phyloP scores from a whole-genome alignment of 2,888 invertebrate genomes.

The Agrochola circellaris region DNA sequence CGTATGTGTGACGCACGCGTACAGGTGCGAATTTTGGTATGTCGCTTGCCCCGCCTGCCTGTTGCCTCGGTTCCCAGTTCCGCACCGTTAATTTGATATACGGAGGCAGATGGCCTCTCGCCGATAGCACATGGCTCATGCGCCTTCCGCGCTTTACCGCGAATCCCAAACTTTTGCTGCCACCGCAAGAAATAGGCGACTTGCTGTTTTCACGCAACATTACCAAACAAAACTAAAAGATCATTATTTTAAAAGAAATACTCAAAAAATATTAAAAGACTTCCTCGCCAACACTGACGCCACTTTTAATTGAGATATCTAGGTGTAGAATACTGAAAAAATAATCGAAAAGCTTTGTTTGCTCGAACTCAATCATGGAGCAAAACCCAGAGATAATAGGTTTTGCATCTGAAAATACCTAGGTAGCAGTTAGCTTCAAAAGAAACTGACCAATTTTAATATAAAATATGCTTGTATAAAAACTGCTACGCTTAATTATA shows the following conservation, averaged over 20 bases:
- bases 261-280: constrained; percentile 8
- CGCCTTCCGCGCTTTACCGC: constrained; percentile 69
- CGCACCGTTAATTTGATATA: constrained; percentile 85
- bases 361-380: constrained; percentile 33
- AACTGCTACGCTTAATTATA: constrained; percentile 54
- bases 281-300: constrained; percentile 3
- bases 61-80: constrained; percentile 74
- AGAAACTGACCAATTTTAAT: constrained; percentile 44
- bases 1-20: constrained; percentile 62
- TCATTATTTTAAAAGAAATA: not conserved
- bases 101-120: constrained; percentile 81
- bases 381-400: constrained; percentile 38
- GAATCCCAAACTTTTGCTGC: constrained; percentile 62
- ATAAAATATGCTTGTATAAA: constrained; percentile 33
- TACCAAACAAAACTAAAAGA: constrained; percentile 8
- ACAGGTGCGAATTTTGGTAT: constrained; percentile 80
- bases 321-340: constrained; percentile 32
- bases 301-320: constrained; percentile 45
- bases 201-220: constrained; percentile 23
- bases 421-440: constrained; percentile 25
- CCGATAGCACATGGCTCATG: constrained; percentile 73
- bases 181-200: constrained; percentile 52
- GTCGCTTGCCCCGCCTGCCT: constrained; percentile 60
- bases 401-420: constrained; percentile 47
- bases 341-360: constrained; percentile 37